Percentiles rank a stretch among this genome's conserved stretches.
phyloP scores from a whole-genome alignment of 2,888 invertebrate genomes.

The Lottia gigantea region DNA sequence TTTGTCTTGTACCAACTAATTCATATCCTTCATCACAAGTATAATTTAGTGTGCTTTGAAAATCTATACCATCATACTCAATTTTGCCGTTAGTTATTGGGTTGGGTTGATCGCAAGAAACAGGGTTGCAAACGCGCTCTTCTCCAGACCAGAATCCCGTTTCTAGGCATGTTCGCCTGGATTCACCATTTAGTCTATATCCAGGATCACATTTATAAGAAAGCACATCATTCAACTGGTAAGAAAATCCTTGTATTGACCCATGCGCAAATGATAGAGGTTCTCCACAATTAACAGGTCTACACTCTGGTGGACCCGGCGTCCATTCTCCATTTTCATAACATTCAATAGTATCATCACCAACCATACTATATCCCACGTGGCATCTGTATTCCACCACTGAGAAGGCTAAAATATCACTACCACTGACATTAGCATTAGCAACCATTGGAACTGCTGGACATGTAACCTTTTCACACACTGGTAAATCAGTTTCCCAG shows the following conservation, averaged over 20 bases:
- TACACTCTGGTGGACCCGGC: constrained; percentile 45
- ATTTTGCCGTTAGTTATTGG: constrained; percentile 39
- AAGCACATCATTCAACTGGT: constrained; percentile 38
- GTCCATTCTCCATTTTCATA: constrained; percentile 55
- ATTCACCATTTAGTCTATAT: constrained; percentile 48
- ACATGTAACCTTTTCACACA: constrained; percentile 55
- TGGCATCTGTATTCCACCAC: constrained; percentile 59
- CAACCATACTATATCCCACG: constrained; percentile 57
- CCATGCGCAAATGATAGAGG: constrained; percentile 57
- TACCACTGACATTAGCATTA: constrained; percentile 39
- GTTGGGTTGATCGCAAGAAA: constrained; percentile 49
- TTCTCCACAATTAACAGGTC: constrained; percentile 66
- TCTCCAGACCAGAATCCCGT: constrained; percentile 56
- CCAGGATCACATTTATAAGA: constrained; percentile 53
- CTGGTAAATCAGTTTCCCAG: constrained; percentile 58
- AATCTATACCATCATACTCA: constrained; percentile 38
- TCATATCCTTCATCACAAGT: constrained; percentile 49
- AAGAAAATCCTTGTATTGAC: constrained; percentile 29
- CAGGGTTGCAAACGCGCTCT: constrained; percentile 57
- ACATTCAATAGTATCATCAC: constrained; percentile 40
- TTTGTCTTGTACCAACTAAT: constrained; percentile 33
- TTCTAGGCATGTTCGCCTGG: constrained; percentile 39
- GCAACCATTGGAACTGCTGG: constrained; percentile 45
- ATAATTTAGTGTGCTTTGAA: constrained; percentile 45
- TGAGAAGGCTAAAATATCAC: constrained; percentile 43